These are phyloP conservation scores for Nycticorax nycticorax DNA, from an alignment of 2,113 vertebrate species.

Conservation along the genomic window DNA sequence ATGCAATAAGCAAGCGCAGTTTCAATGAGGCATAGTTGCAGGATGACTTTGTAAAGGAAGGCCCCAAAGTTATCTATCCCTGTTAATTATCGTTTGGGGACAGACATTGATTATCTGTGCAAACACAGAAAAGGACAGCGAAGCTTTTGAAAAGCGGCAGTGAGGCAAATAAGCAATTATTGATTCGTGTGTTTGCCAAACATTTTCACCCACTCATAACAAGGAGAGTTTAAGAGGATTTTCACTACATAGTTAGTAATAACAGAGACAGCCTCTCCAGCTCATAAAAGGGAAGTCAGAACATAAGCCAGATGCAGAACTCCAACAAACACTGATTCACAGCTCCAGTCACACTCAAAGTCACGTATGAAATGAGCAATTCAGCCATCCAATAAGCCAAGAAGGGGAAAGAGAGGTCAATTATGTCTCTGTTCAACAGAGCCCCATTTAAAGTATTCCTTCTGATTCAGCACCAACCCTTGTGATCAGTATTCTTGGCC, in stretches of 20 bases:
- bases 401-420: slow-evolving; percentile 7
- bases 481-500: slow-evolving; percentile 52
- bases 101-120: slow-evolving; percentile 28
- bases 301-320: slow-evolving; percentile 61
- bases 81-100: slow-evolving; percentile 21
- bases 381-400: slow-evolving; percentile 37
- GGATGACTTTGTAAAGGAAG: slow-evolving; percentile 32
- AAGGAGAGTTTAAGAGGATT: slow-evolving; percentile 46
- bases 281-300: slow-evolving; percentile 58
- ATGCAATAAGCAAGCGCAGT: background rate
- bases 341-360: slow-evolving; percentile 68
- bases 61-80: background rate
- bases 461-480: slow-evolving; percentile 72
- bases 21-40: background rate
- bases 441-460: slow-evolving; percentile 39
- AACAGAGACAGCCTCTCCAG: slow-evolving; percentile 70
- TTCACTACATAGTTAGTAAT: slow-evolving; percentile 4
- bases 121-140: slow-evolving; percentile 49
- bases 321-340: slow-evolving; percentile 80
- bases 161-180: slow-evolving; percentile 70
- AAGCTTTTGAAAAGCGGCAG: slow-evolving; percentile 44
- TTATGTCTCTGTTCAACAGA: slow-evolving; percentile 64
- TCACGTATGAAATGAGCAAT: slow-evolving; percentile 66
- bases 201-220: slow-evolving; percentile 48
- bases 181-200: slow-evolving; percentile 53